phyloP scores from a whole-genome alignment of 2,888 invertebrate species.

The Microctonus aethiopoides region DNA sequence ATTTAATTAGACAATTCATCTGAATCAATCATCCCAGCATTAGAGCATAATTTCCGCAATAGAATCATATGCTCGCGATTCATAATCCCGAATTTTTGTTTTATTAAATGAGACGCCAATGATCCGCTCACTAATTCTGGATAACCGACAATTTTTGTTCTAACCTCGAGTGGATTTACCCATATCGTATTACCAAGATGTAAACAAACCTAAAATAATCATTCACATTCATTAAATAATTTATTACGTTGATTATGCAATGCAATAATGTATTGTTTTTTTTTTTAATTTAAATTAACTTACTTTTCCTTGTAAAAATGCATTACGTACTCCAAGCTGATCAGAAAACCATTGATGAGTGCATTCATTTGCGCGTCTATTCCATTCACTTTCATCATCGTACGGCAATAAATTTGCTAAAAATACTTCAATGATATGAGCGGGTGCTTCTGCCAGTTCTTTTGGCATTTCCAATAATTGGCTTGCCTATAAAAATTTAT shows the following conservation, averaged over 20 bases:
- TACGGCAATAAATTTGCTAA: slow-evolving; percentile 69
- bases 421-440: slow-evolving; percentile 70
- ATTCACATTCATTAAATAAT: no score
- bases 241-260: slow-evolving; percentile 23
- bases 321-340: slow-evolving; percentile 35
- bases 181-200: slow-evolving; percentile 74
- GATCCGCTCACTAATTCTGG: slow-evolving; percentile 69
- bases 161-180: slow-evolving; percentile 73
- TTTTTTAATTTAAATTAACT: neutral
- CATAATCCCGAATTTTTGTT: slow-evolving; percentile 63
- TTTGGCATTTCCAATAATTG: slow-evolving; percentile 66
- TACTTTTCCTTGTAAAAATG: slow-evolving; percentile 25
- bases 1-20: slow-evolving; percentile 14
- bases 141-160: slow-evolving; percentile 70
- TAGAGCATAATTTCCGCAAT: slow-evolving; percentile 68
- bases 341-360: slow-evolving; percentile 63
- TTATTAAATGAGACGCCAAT: slow-evolving; percentile 70
- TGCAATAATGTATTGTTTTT: neutral
- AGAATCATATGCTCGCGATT: slow-evolving; percentile 69
- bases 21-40: slow-evolving; percentile 52
- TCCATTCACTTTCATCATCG: slow-evolving; percentile 72
- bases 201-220: slow-evolving; percentile 66
- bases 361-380: slow-evolving; percentile 63
- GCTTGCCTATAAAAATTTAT: slow-evolving; percentile 45
- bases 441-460: slow-evolving; percentile 60